Percentiles rank a stretch among this genome's conserved stretches.
phyloP scores from a whole-genome alignment of 2,113 vertebrate genomes.

The Erinaceus europaeus region DNA sequence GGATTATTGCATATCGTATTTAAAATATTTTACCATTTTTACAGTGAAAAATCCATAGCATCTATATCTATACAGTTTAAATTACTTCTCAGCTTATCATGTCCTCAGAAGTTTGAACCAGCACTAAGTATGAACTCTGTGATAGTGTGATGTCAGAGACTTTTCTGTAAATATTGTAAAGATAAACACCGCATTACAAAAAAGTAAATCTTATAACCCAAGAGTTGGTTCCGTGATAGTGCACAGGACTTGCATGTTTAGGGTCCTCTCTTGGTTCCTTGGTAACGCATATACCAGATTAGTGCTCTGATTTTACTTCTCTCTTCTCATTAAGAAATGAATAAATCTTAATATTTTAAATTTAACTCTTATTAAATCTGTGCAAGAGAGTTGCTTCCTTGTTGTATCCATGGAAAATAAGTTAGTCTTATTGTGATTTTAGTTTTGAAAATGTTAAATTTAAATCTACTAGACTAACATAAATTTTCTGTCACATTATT shows the following conservation, averaged over 20 bases:
- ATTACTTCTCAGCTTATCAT: background rate
- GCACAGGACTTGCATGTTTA: too few relatives aligned
- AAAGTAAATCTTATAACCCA: slow-evolving; percentile 1
- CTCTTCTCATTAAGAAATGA: too few relatives aligned
- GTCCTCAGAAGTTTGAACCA: background rate
- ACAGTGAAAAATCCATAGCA: background rate
- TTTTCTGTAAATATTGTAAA: background rate
- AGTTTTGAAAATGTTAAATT: slow-evolving; percentile 1
- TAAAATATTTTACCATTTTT: background rate
- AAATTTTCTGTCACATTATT: background rate
- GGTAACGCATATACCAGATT: too few relatives aligned
- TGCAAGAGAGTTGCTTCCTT: slow-evolving; percentile 13
- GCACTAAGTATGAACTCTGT: background rate
- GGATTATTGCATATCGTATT: background rate
- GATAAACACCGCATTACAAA: slow-evolving; percentile 5
- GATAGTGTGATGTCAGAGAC: background rate
- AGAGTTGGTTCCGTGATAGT: too few relatives aligned
- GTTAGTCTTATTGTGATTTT: slow-evolving; percentile 24
- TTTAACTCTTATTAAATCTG: too few relatives aligned
- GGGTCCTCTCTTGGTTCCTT: too few relatives aligned
- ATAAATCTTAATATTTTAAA: too few relatives aligned
- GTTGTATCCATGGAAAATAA: background rate
- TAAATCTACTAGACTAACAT: slow-evolving; percentile 1
- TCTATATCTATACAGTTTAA: background rate
- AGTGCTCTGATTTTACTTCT: too few relatives aligned